Evolutionary conservation across 2,113 vertebrate species (phyloP).

Genomic region (Channa maculata): DNA sequence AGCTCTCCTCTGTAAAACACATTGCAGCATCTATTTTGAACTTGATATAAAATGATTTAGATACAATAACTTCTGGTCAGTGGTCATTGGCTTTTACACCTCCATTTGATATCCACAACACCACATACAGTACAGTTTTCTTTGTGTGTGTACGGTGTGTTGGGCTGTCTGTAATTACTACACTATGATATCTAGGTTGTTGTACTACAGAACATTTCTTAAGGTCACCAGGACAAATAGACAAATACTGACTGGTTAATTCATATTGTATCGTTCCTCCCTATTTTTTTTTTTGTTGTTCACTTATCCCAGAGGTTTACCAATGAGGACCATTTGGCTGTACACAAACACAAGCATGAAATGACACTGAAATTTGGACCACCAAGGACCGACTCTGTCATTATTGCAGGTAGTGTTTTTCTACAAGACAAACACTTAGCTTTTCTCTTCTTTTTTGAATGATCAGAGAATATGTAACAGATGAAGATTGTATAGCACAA

Average conservation of each 20-base stretch:
- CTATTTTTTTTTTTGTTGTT: conserved; percentile 22
- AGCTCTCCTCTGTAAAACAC: not conserved
- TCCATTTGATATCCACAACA: no score
- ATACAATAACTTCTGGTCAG: no score
- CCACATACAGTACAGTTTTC: no score
- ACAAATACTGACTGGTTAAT: not conserved
- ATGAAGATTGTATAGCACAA: not conserved
- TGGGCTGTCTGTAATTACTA: conserved; percentile 47
- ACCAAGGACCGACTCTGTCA: conserved; percentile 95
- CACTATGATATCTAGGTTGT: conserved; percentile 62
- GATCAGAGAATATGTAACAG: no score
- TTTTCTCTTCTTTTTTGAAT: not conserved
- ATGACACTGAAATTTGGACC: conserved; percentile 99
- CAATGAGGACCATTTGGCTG: conserved; percentile 98
- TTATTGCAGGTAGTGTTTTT: conserved; percentile 91
- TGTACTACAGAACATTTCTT: conserved; percentile 31
- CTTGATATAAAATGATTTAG: no score
- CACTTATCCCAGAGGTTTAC: conserved; percentile 91
- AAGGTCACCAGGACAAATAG: conserved; percentile 21
- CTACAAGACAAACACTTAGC: not conserved
- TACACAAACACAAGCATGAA: conserved; percentile 99
- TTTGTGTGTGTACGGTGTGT: not conserved
- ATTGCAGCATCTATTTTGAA: not conserved
- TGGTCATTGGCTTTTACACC: no score
- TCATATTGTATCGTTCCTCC: conserved; percentile 18